Evolutionary conservation across 2,888 invertebrate genomes (phyloP).

Genomic region (Caenorhabditis parvicauda): DNA sequence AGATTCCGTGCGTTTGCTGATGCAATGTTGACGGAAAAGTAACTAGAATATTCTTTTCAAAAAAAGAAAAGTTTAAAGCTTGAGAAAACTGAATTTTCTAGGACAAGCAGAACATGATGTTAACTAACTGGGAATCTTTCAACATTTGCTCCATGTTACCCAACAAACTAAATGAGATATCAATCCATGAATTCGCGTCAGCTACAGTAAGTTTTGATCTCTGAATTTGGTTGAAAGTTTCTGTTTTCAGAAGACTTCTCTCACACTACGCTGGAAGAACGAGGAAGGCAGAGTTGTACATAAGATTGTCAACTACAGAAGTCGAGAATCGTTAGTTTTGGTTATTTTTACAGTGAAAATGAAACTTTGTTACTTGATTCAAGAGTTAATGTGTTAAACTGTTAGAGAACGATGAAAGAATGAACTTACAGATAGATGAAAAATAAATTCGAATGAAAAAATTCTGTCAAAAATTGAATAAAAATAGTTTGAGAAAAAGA

Average conservation of each 20-base stretch:
- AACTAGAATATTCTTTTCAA: background rate
- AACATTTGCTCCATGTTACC: conserved; percentile 12
- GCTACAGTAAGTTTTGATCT: conserved; percentile 13
- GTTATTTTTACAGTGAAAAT: too few species aligned
- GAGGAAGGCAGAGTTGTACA: conserved; percentile 11
- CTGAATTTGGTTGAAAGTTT: too few species aligned
- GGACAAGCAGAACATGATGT: conserved; percentile 31
- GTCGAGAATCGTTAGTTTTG: background rate
- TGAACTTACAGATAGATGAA: too few species aligned
- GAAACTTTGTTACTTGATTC: too few species aligned
- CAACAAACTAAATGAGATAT: conserved; percentile 16
- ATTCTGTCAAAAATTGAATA: too few species aligned
- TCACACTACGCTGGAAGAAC: conserved; percentile 23
- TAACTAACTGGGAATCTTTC: conserved; percentile 18
- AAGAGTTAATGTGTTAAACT: too few species aligned
- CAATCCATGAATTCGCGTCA: conserved; percentile 13
- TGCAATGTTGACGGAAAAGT: background rate
- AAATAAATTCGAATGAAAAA: too few species aligned
- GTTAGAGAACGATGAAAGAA: too few species aligned
- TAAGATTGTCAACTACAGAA: conserved; percentile 20
- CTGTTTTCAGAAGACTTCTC: conserved; percentile 18
- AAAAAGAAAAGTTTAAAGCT: background rate
- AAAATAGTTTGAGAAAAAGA: too few species aligned
- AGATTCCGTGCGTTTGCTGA: conserved; percentile 10
- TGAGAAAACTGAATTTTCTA: conserved; percentile 1